Evolutionary conservation across 2,888 invertebrate genomes (phyloP), one percentile per base, ranked within the genome.

Genomic region (Phymatocera aterrima): DNA sequence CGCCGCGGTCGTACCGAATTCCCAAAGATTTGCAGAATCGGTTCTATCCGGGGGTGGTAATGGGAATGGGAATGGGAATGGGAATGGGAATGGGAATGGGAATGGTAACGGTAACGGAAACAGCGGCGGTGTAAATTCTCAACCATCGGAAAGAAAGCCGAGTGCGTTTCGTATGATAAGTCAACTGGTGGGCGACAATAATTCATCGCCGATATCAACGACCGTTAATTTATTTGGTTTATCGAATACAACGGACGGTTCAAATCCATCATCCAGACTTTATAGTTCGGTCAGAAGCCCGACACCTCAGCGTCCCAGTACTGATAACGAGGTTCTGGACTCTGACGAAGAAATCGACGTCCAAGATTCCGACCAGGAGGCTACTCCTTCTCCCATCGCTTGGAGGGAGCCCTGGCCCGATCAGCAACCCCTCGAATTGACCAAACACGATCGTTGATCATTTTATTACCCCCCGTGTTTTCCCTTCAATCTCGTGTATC

Each of bases 291-390:
- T 81, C 92, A 93, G 82, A 86, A 84, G 78, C 82, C 83, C 75
- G 81, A 84, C 64, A 91, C 92, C 83, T 92, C 75, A 75, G 18
- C 57, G 60, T 40, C 75, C 40, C 77, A 78, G 82, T 77, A 74
- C 81, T 51, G 87, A 89, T 70, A 88, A 88, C 78, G 88, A 89
- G 79, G 28, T 40, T 10, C 8, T 75, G n/a, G 94, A 94, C 85
- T 93, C 93, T 24, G 96, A 96, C 86, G 95, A 95, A 89, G 97
- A 97, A 91, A 97, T 97, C 87, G 96, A 96, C 91, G 96, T 97
- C 8, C 96, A 97, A 87, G 96, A 96, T 84, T 95, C 94, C 70
- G 95, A 95, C 83, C 92, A 93, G 77, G 95, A 95, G 78, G 88
- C 91, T n/a, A n/a, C n/a, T 81, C 89, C 91, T 8, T 91, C 91